Percentiles rank a stretch among this genome's conserved stretches.
phyloP scores from a whole-genome alignment of 2,113 vertebrate species.

The Pipra filicauda region DNA sequence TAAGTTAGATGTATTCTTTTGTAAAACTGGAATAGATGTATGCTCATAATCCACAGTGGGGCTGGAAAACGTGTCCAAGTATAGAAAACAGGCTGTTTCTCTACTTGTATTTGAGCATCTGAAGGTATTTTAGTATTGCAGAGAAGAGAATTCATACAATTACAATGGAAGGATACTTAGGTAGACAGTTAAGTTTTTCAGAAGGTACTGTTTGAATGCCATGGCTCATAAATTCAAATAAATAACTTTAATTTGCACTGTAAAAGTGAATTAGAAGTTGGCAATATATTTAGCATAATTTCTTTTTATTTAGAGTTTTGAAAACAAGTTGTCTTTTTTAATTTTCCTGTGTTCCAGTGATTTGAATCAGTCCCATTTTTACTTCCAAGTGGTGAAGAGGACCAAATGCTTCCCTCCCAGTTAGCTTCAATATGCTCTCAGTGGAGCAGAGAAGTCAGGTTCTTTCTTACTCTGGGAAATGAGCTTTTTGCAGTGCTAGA shows the following conservation, averaged over 20 bases:
- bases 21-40: background rate
- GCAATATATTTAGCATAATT: background rate
- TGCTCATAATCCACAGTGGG: background rate
- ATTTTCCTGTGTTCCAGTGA: background rate
- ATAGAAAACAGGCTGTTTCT: background rate
- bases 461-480: background rate
- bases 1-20: background rate
- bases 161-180: background rate
- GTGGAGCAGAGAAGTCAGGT: background rate
- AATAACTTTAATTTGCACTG: background rate
- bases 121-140: background rate
- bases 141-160: background rate
- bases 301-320: background rate
- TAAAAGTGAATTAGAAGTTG: background rate
- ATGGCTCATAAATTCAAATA: background rate
- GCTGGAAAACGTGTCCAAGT: background rate
- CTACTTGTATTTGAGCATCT: background rate
- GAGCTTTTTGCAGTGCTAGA: background rate
- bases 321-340: background rate
- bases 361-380: background rate
- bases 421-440: background rate
- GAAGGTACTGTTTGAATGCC: background rate
- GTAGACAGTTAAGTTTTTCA: background rate
- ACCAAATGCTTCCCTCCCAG: background rate
- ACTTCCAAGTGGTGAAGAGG: background rate